phyloP scores from a whole-genome alignment of 2,888 invertebrate species.

The Mythimna lalbum region DNA sequence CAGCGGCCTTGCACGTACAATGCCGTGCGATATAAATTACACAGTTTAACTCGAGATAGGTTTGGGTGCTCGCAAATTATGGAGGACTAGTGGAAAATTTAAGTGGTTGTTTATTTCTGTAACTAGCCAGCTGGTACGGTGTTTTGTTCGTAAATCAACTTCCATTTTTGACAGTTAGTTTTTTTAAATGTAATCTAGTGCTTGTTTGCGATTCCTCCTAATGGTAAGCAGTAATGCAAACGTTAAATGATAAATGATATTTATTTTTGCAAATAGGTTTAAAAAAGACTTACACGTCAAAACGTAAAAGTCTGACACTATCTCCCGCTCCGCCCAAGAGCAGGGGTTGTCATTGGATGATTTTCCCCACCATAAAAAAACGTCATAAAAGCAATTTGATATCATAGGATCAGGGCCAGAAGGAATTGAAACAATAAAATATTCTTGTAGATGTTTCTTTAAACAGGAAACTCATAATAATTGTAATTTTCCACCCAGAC shows the following conservation, averaged over 20 bases:
- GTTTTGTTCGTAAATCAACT: background rate
- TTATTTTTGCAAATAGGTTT: too few relatives aligned
- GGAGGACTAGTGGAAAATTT: conserved; percentile 22
- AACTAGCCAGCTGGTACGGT: conserved; percentile 3
- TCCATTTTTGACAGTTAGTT: background rate
- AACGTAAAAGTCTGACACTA: too few relatives aligned
- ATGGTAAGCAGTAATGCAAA: too few relatives aligned
- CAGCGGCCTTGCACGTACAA: conserved; percentile 55
- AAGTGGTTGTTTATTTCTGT: conserved; percentile 30
- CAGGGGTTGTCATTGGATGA: too few relatives aligned
- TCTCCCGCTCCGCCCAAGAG: too few relatives aligned
- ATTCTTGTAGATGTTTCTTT: conserved; percentile 6
- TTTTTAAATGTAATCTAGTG: too few relatives aligned
- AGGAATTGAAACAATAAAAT: background rate
- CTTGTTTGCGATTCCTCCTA: too few relatives aligned
- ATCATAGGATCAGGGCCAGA: background rate
- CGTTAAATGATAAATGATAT: too few relatives aligned
- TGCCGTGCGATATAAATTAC: conserved; percentile 57
- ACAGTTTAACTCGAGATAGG: conserved; percentile 51
- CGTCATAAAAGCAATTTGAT: background rate
- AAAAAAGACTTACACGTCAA: too few relatives aligned
- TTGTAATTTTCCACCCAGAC: conserved; percentile 3
- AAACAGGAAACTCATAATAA: conserved; percentile 3
- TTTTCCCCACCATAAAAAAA: too few relatives aligned
- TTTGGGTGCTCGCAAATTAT: conserved; percentile 47